A percentile compares a stretch with the other conserved stretches of the same genome.
Conservation (phyloP, 1,140 invertebrate genomes). For the Dinothrombium tinctorium region DNA sequence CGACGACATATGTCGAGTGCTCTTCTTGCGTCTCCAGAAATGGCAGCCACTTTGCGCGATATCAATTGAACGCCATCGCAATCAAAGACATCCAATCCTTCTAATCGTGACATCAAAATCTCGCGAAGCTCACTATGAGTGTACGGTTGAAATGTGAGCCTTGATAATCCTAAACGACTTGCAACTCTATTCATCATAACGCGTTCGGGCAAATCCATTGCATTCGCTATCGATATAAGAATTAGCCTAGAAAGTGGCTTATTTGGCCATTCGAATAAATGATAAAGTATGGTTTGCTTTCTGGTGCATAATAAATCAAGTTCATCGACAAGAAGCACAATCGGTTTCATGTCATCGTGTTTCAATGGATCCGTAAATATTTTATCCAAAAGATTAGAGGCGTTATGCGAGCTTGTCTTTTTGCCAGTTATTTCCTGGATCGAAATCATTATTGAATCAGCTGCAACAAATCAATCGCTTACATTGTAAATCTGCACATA, state of each 20-base stretch:
- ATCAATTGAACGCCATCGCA: constrained; percentile 68
- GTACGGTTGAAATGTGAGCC: constrained; percentile 85
- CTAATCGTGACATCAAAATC: constrained; percentile 28
- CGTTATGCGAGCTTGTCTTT: constrained; percentile 53
- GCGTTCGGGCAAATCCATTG: constrained; percentile 88
- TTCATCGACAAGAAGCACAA: constrained; percentile 76
- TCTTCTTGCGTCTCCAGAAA: constrained; percentile 83
- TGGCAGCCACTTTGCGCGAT: constrained; percentile 63
- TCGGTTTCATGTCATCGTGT: constrained; percentile 35
- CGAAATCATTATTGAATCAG: neutral
- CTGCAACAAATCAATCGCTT: neutral
- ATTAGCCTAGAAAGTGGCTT: constrained; percentile 49
- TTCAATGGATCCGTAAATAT: constrained; percentile 26
- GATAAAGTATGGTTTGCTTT: constrained; percentile 86
- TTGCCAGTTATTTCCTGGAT: constrained; percentile 39
- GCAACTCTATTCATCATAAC: constrained; percentile 43
- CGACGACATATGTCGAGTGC: constrained; percentile 79
- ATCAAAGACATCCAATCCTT: constrained; percentile 35
- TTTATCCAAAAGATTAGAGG: constrained; percentile 26
- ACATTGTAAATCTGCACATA: constrained; percentile 41
- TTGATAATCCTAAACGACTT: constrained; percentile 51
- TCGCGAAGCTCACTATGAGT: constrained; percentile 62
- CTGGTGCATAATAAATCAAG: constrained; percentile 67
- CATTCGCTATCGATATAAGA: constrained; percentile 89
- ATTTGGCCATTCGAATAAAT: constrained; percentile 83